phyloP scores from a whole-genome alignment of 2,113 vertebrate genomes.

The Sminthopsis crassicaudata region DNA sequence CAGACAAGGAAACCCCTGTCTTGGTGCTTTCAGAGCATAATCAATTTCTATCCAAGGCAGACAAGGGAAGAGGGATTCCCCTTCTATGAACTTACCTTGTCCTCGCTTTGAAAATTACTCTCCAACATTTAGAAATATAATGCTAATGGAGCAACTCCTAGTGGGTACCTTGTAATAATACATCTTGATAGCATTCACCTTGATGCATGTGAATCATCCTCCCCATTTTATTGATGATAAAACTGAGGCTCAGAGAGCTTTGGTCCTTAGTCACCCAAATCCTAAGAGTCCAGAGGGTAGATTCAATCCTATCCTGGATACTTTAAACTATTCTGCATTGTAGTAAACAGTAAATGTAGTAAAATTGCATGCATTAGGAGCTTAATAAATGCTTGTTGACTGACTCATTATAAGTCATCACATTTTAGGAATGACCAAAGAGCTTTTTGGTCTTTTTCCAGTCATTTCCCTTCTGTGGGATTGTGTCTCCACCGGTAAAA shows the following conservation, averaged over 20 bases:
- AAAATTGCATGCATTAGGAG: too few species aligned
- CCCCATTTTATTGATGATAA: not conserved
- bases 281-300: not conserved
- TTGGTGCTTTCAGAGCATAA: slow-evolving; percentile 50
- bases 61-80: not conserved
- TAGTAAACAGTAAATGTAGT: not conserved
- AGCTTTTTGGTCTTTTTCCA: not conserved
- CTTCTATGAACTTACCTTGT: not conserved
- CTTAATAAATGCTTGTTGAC: too few species aligned
- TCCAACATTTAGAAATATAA: not conserved
- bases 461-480: not conserved
- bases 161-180: not conserved
- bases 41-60: slow-evolving; percentile 48
- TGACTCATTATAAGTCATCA: too few species aligned
- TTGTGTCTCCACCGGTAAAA: not conserved
- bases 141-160: not conserved
- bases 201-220: not conserved
- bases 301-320: not conserved
- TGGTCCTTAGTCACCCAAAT: not conserved
- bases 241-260: not conserved
- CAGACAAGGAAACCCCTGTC: slow-evolving; percentile 61
- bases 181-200: not conserved
- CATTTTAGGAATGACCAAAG: not conserved
- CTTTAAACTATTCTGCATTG: not conserved
- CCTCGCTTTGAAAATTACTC: not conserved